Conservation (phyloP, 2,888 invertebrate species). For the Drosophila tanythrix region DNA sequence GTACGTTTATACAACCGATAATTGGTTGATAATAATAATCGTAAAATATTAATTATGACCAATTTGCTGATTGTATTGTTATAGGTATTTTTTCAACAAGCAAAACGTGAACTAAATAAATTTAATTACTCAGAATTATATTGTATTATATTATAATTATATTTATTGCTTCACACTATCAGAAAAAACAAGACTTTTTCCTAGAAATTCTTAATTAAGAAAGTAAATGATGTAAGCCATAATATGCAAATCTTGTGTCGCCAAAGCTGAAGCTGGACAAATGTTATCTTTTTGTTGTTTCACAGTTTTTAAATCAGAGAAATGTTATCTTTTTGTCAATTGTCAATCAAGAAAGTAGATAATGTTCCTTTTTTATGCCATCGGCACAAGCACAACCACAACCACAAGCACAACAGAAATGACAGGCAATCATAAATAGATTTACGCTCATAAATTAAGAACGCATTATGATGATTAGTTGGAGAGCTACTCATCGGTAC, state of each 20-base stretch:
- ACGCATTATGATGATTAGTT: constrained; percentile 41
- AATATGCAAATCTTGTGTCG: neutral
- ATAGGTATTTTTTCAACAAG: neutral
- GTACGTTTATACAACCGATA: neutral
- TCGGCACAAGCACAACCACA: neutral
- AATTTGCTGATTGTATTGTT: neutral
- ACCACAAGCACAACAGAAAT: constrained; percentile 14
- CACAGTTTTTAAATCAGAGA: neutral
- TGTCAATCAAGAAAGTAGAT: neutral
- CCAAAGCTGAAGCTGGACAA: neutral
- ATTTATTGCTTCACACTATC: neutral
- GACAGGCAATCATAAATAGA: constrained; percentile 32
- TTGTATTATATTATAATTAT: too few species aligned
- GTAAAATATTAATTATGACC: neutral
- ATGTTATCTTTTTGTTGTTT: neutral
- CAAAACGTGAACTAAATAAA: neutral
- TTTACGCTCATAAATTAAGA: constrained; percentile 33
- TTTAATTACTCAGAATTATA: neutral
- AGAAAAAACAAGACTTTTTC: neutral
- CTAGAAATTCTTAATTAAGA: neutral
- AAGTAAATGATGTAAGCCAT: neutral
- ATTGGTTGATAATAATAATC: neutral
- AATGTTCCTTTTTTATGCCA: constrained; percentile 13
- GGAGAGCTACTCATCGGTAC: constrained; percentile 28
- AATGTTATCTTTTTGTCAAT: neutral